A percentile compares a stretch with the other conserved stretches of the same genome.
phyloP scores from a whole-genome alignment of 2,113 vertebrate species.

The Antennarius striatus region DNA sequence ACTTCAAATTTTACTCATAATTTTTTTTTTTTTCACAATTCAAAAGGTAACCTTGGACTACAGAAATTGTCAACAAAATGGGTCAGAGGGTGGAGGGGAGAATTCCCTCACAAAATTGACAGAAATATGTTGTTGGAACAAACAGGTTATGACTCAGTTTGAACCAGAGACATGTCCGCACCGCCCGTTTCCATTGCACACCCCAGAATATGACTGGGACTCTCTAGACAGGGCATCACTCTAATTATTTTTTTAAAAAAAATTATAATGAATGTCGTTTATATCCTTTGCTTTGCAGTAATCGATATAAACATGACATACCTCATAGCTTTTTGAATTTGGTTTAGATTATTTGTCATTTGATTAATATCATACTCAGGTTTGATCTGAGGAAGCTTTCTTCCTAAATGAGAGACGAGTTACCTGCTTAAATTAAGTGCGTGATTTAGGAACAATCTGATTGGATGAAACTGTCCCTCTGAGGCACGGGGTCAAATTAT shows the following conservation, averaged over 20 bases:
- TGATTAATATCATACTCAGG: background rate
- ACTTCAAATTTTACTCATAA: background rate
- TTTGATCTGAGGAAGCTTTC: background rate
- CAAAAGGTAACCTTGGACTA: background rate
- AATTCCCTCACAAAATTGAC: slow-evolving; percentile 26
- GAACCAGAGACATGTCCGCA: slow-evolving; percentile 33
- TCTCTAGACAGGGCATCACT: slow-evolving; percentile 1
- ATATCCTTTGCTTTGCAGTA: background rate
- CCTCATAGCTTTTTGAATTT: background rate
- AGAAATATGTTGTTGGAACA: slow-evolving; percentile 36
- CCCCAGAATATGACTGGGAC: slow-evolving; percentile 18
- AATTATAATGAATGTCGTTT: background rate
- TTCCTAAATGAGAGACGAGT: background rate
- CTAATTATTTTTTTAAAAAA: slow-evolving; percentile 1
- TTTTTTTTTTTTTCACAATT: background rate
- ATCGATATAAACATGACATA: background rate
- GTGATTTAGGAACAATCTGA: slow-evolving; percentile 13
- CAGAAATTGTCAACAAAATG: background rate
- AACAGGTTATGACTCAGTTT: slow-evolving; percentile 57
- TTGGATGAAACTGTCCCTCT: slow-evolving; percentile 41
- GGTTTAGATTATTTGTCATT: background rate
- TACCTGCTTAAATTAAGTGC: background rate
- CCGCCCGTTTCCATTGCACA: slow-evolving; percentile 63
- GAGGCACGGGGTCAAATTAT: slow-evolving; percentile 39
- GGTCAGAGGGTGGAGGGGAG: slow-evolving; percentile 6